These are phyloP conservation scores for Camelus dromedarius DNA, from an alignment of 2,113 vertebrate species.

Conservation along the genomic window DNA sequence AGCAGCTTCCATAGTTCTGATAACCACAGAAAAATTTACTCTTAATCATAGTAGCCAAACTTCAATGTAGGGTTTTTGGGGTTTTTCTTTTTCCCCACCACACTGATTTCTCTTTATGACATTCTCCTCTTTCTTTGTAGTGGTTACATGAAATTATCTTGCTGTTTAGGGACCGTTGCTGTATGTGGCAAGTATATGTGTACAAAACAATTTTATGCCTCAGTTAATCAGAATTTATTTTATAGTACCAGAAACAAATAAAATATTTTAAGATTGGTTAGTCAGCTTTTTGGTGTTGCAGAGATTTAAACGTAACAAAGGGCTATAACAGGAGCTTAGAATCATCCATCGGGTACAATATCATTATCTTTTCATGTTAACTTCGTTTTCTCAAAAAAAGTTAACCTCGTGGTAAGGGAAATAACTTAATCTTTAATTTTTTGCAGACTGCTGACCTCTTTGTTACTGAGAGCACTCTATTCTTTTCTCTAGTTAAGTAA, in stretches of 20 bases:
- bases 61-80: not conserved
- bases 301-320: not conserved
- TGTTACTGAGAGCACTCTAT: not conserved
- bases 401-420: not conserved
- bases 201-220: not conserved
- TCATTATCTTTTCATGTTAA: not conserved
- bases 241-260: not conserved
- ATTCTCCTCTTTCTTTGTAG: not conserved
- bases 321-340: not conserved
- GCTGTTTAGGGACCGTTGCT: not conserved
- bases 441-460: not conserved
- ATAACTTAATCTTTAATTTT: slow-evolving; percentile 43
- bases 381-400: slow-evolving; percentile 47
- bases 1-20: not conserved
- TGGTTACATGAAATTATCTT: slow-evolving; percentile 48
- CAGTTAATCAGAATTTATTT: slow-evolving; percentile 4
- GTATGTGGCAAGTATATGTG: not conserved
- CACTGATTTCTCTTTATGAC: not conserved
- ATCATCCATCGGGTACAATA: not conserved
- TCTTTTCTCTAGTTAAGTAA: slow-evolving; percentile 39
- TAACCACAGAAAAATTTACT: not conserved
- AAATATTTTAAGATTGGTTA: not conserved
- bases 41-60: slow-evolving; percentile 46
- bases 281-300: not conserved
- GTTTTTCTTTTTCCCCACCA: not conserved